phyloP scores from a whole-genome alignment of 1,140 invertebrate genomes.

The Drosophila pectinifera region DNA sequence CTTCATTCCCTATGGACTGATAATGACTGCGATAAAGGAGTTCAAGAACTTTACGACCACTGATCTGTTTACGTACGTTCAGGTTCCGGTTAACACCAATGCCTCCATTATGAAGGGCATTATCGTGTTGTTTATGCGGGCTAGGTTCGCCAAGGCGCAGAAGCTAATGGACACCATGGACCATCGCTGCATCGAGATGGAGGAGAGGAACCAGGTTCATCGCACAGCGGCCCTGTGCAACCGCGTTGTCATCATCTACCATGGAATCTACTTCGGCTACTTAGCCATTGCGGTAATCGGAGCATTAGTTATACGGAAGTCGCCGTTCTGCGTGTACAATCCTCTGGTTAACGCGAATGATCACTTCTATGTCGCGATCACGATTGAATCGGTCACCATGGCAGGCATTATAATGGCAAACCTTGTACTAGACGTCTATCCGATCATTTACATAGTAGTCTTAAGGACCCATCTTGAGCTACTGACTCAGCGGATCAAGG shows the following conservation, averaged over 20 bases:
- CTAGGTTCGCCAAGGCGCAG: background rate
- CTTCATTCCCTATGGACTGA: constrained; percentile 20
- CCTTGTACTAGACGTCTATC: constrained; percentile 28
- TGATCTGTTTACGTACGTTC: constrained; percentile 36
- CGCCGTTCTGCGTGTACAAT: constrained; percentile 27
- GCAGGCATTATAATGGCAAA: constrained; percentile 3
- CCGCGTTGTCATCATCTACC: constrained; percentile 5
- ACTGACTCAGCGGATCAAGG: background rate
- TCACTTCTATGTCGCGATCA: constrained; percentile 13
- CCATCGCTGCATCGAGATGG: constrained; percentile 6
- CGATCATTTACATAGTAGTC: constrained; percentile 22
- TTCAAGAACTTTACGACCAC: constrained; percentile 33
- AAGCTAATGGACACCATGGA: constrained; percentile 42
- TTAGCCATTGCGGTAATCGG: constrained; percentile 4
- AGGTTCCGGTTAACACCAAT: constrained; percentile 24
- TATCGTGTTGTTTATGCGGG: background rate
- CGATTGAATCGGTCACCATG: constrained; percentile 8
- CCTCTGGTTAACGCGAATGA: constrained; percentile 7
- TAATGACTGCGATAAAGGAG: constrained; percentile 28
- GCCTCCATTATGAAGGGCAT: constrained; percentile 32
- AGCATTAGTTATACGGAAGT: constrained; percentile 16
- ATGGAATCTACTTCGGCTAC: constrained; percentile 11
- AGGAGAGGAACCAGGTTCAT: constrained; percentile 12
- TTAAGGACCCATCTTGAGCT: constrained; percentile 27
- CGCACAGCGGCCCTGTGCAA: constrained; percentile 6